Evolutionary conservation across 2,797 vertebrate genomes (phyloP).

Genomic region (Dallia pectoralis): DNA sequence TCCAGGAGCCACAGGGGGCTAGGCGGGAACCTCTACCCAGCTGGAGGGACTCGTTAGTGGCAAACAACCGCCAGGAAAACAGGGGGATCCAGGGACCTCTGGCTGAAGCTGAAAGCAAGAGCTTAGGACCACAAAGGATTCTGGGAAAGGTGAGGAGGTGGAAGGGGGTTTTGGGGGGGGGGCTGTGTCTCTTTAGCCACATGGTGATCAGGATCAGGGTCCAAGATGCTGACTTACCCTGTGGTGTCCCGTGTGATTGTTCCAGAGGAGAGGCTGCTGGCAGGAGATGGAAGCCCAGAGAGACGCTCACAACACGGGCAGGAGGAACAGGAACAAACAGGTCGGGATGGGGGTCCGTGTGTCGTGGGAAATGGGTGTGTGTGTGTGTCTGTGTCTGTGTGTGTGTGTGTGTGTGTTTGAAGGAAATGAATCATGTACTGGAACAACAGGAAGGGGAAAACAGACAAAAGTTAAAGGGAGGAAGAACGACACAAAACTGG

Average conservation of each 20-base stretch:
- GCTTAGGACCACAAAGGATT: conserved; percentile 66
- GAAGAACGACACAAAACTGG: not conserved
- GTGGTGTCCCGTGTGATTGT: not conserved
- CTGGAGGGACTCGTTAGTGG: conserved; percentile 59
- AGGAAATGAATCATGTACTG: not conserved
- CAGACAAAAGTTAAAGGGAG: not conserved
- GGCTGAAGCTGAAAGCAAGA: conserved; percentile 74
- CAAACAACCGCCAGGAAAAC: conserved; percentile 57
- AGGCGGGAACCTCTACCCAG: conserved; percentile 66
- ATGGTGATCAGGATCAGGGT: not conserved
- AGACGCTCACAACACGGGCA: conserved; percentile 73
- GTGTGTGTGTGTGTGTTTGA: not conserved
- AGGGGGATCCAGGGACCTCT: conserved; percentile 54
- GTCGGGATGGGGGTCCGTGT: conserved; percentile 29
- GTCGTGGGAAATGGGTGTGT: too few species aligned
- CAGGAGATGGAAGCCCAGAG: conserved; percentile 70
- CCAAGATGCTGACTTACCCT: not conserved
- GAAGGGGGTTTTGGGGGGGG: not conserved
- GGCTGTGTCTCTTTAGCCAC: not conserved
- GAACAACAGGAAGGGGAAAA: not conserved
- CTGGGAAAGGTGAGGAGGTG: conserved; percentile 70
- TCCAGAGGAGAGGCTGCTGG: conserved; percentile 75
- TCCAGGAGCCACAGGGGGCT: conserved; percentile 56
- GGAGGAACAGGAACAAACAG: conserved; percentile 74
- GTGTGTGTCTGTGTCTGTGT: not conserved